These are phyloP conservation scores for Enteromius viviparus DNA, from an alignment of 2,797 vertebrate species.

Conservation along the genomic window DNA sequence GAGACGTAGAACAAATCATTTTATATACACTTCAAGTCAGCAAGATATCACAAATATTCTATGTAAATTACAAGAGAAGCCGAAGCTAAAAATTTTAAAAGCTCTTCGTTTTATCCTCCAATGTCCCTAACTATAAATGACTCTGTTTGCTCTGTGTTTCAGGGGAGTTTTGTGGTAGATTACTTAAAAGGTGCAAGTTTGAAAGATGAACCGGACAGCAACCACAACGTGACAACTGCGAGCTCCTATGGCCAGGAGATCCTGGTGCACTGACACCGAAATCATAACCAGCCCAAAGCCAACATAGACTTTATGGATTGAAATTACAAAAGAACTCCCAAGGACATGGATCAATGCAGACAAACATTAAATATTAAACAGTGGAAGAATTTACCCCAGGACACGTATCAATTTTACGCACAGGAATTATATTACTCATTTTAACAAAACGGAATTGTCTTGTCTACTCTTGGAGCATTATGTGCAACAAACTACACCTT, in stretches of 20 bases:
- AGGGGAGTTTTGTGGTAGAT: slow-evolving; percentile 70
- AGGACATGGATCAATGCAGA: slow-evolving; percentile 45
- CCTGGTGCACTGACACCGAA: slow-evolving; percentile 73
- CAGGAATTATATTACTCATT: slow-evolving; percentile 65
- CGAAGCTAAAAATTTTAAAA: slow-evolving; percentile 37
- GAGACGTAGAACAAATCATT: slow-evolving; percentile 79
- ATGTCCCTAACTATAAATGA: slow-evolving; percentile 62
- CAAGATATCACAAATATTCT: slow-evolving; percentile 56
- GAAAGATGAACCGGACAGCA: slow-evolving; percentile 68
- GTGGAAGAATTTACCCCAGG: slow-evolving; percentile 46
- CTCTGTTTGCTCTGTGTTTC: slow-evolving; percentile 69
- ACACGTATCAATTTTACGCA: slow-evolving; percentile 54
- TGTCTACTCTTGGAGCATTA: slow-evolving; percentile 47
- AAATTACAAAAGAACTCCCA: slow-evolving; percentile 62
- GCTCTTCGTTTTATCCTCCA: slow-evolving; percentile 56
- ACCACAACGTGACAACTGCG: slow-evolving; percentile 71
- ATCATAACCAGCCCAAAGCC: slow-evolving; percentile 64
- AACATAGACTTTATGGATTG: slow-evolving; percentile 55
- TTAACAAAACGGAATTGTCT: slow-evolving; percentile 50
- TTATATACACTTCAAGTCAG: slow-evolving; percentile 66
- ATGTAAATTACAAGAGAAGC: slow-evolving; percentile 44
- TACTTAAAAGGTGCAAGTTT: slow-evolving; percentile 72
- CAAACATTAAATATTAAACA: slow-evolving; percentile 45
- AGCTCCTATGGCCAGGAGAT: slow-evolving; percentile 69
- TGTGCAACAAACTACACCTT: slow-evolving; percentile 59